Percentiles rank a stretch among this genome's conserved stretches.
Evolutionary conservation across 2,113 vertebrate genomes (phyloP).

Genomic region (Arvicanthis niloticus): DNA sequence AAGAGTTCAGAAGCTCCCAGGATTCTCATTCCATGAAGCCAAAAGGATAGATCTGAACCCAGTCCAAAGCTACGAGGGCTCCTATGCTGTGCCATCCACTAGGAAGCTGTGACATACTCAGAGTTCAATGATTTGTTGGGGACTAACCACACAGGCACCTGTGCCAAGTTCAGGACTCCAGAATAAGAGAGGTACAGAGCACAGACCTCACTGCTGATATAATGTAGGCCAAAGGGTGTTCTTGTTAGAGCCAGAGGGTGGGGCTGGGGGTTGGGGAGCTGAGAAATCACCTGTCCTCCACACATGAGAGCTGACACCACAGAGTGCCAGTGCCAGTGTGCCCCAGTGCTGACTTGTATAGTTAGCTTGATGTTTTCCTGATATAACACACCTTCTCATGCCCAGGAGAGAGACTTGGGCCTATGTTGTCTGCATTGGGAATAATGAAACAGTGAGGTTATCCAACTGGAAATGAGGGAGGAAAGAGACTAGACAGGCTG

Average conservation of each 20-base stretch:
- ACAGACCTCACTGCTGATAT: neutral
- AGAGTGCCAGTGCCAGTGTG: neutral
- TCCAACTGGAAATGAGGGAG: too few relatives aligned
- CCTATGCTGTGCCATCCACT: neutral
- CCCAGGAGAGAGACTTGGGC: too few relatives aligned
- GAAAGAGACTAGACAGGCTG: too few relatives aligned
- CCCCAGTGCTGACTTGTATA: neutral
- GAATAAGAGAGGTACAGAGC: neutral
- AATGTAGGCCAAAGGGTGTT: neutral
- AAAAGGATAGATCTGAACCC: neutral
- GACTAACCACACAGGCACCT: neutral
- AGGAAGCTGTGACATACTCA: neutral
- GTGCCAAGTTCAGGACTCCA: neutral
- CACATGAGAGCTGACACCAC: neutral
- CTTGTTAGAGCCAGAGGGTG: neutral
- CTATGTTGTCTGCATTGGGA: too few relatives aligned
- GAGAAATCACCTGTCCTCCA: neutral
- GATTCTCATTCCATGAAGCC: neutral
- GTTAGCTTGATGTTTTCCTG: neutral
- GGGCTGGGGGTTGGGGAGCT: neutral
- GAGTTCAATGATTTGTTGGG: neutral
- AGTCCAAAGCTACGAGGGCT: neutral
- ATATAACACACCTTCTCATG: neutral
- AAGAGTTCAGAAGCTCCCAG: neutral
- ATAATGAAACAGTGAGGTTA: too few relatives aligned